A percentile compares a stretch with the other conserved stretches of the same genome.
Conservation (phyloP, 2,113 vertebrate species). For the Oplegnathus fasciatus region DNA sequence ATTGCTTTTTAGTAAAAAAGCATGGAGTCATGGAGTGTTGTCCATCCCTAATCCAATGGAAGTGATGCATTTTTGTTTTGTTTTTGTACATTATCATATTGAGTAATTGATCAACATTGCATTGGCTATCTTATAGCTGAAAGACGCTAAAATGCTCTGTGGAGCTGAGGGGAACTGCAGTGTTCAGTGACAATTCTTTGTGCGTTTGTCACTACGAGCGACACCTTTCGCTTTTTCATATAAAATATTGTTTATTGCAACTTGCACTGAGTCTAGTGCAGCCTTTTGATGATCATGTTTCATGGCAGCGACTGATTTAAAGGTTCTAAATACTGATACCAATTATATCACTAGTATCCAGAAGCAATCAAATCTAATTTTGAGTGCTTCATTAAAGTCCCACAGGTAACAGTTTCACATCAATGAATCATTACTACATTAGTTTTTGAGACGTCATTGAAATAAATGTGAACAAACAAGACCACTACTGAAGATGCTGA, state of each 20-base stretch:
- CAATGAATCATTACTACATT: conserved; percentile 8
- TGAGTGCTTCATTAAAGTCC: conserved; percentile 5
- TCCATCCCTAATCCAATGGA: too few species aligned
- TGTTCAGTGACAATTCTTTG: neutral
- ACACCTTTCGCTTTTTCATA: neutral
- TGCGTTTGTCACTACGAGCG: neutral
- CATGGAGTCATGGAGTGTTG: neutral
- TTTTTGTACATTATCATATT: too few species aligned
- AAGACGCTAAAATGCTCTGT: neutral
- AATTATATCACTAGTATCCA: neutral
- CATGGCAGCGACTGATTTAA: neutral
- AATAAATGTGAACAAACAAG: conserved; percentile 28
- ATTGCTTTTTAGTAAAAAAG: neutral
- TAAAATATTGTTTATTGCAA: neutral
- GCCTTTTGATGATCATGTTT: neutral
- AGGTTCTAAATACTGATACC: neutral
- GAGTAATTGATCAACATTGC: too few species aligned
- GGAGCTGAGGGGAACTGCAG: neutral
- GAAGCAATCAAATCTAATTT: neutral
- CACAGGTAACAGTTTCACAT: conserved; percentile 16
- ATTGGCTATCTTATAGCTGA: neutral
- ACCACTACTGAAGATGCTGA: neutral
- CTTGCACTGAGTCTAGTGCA: neutral
- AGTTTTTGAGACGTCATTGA: conserved; percentile 8
- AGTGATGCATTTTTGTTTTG: too few species aligned